These are phyloP conservation scores for Arothron firmamentum DNA, from an alignment of 2,113 vertebrate genomes.

Conservation along the genomic window DNA sequence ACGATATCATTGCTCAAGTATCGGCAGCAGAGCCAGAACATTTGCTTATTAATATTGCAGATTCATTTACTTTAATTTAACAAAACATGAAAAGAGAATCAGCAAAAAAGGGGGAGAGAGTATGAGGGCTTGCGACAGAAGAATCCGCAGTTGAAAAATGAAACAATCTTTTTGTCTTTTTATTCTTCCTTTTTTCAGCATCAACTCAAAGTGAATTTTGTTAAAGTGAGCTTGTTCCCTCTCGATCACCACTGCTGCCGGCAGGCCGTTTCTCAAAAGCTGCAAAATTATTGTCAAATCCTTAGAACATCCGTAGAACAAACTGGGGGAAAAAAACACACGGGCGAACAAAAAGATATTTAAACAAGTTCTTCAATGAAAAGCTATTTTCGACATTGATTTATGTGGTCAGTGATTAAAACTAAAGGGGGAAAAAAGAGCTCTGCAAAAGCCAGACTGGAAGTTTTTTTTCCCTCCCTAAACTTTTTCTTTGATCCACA, in stretches of 20 bases:
- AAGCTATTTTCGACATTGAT: conserved; percentile 9
- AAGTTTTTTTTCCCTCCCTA: neutral
- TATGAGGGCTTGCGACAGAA: neutral
- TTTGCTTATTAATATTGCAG: conserved; percentile 3
- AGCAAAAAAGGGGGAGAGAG: conserved; percentile 12
- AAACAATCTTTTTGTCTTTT: conserved; percentile 22
- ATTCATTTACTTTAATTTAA: conserved; percentile 20
- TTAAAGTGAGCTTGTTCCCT: conserved; percentile 1
- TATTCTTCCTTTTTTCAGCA: neutral
- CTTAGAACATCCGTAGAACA: conserved; percentile 6
- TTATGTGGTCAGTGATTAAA: conserved; percentile 8
- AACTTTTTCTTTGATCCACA: conserved; percentile 8
- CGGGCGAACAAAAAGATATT: conserved; percentile 13
- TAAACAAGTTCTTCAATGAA: conserved; percentile 20
- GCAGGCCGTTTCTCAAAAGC: conserved; percentile 26
- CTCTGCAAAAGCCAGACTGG: neutral
- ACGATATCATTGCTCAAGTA: too few relatives aligned
- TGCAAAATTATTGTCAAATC: conserved; percentile 16
- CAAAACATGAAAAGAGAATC: conserved; percentile 25
- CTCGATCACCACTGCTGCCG: neutral
- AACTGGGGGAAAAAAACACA: neutral
- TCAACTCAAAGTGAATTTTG: conserved; percentile 28
- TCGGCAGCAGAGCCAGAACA: neutral
- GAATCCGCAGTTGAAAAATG: conserved; percentile 9
- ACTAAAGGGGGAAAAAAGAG: neutral